Evolutionary conservation across 2,888 invertebrate species (phyloP), one percentile per base, ranked within the genome.

Genomic region (Mythimna vitellina): DNA sequence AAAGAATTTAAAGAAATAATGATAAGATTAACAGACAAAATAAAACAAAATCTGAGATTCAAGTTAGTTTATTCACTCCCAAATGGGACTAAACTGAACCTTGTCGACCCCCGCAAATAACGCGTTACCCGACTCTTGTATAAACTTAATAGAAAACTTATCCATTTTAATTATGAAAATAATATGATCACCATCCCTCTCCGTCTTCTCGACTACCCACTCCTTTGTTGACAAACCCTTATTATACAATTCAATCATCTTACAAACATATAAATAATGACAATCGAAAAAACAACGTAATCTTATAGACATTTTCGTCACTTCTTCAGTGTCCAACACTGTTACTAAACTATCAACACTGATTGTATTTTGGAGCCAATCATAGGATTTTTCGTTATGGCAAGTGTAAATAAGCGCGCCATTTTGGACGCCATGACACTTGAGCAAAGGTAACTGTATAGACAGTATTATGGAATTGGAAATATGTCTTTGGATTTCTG

Each of bases 41-140:
- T 58, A n/a, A 66, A 57, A 57, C 12, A 38, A 7, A 61, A 29
- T 17, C 1, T 20, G 14, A 60, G 12, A n/a, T 25, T 17, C 8
- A 35, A 42, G 29, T 14, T 32, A 2, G 32, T 54, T 58, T 57
- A 78, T 57, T 70, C 20, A 79, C 17, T 73, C 63, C 73, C 87
- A 90, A 17, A 88, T 64, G 29, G 89, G 70, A 75, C 76, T 89
- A 65, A 93, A 93, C 20, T 82, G 73, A 0, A 90, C 88, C 53
- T 87, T 89, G 76, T 94, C 94, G 0, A 92, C 76, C 3, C 95
- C 94, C 9, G 88, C 89, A 56, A 86, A 89, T 32, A 94, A 79
- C 1, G 81, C 73, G 60, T 91, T 91, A 20, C 88, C 82, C 1
- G 87, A 83, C 6, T 85, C 64, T 35, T 84, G 79, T 32, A 94